phyloP scores from a whole-genome alignment of 2,797 vertebrate genomes.

The Diglossa cyanea region DNA sequence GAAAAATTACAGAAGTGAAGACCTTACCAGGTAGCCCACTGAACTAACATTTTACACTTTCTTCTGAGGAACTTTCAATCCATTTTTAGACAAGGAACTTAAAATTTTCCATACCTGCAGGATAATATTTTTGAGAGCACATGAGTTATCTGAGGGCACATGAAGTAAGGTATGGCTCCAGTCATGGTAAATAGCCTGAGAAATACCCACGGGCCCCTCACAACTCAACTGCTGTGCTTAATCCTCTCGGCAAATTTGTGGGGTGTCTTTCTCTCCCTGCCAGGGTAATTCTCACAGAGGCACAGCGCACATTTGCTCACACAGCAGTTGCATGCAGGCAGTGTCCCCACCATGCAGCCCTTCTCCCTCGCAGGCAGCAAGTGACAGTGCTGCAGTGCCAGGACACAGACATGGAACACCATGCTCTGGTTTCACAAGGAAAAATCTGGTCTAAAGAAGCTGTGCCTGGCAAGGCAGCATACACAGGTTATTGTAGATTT shows the following conservation, averaged over 20 bases:
- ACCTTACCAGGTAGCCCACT: not conserved
- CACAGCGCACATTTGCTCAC: not conserved
- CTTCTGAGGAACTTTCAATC: not conserved
- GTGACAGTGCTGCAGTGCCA: not conserved
- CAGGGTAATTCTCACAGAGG: not conserved
- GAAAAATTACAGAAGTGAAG: not conserved
- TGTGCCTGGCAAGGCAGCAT: not conserved
- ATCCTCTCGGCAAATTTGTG: not conserved
- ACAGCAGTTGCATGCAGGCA: not conserved
- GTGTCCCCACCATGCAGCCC: fast-evolving
- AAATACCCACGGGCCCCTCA: fast-evolving
- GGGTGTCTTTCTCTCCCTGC: not conserved
- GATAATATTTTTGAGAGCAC: not conserved
- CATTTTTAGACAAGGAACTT: not conserved
- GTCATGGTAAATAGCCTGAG: not conserved
- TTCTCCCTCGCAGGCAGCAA: not conserved
- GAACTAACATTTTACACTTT: not conserved
- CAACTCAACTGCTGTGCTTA: not conserved
- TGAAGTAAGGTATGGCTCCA: not conserved
- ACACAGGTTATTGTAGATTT: not conserved
- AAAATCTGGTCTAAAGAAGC: not conserved
- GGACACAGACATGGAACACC: fast-evolving
- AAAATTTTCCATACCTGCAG: not conserved
- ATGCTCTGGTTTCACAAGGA: not conserved
- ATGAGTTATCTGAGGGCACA: not conserved